These are phyloP conservation scores for Rana temporaria DNA, from an alignment of 2,113 vertebrate species.

Conservation along the genomic window DNA sequence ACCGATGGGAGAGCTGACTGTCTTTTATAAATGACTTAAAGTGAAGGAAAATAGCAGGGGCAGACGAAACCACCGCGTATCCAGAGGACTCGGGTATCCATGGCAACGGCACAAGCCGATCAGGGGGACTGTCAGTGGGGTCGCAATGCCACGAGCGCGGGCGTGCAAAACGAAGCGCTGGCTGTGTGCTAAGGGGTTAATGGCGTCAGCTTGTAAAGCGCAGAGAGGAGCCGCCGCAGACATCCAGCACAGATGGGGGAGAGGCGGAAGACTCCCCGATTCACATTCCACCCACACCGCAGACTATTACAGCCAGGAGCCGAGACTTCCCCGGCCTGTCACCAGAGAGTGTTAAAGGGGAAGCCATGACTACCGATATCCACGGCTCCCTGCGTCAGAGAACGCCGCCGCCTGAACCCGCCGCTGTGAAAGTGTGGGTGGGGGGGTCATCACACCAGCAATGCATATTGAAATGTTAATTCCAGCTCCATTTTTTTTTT, in stretches of 20 bases:
- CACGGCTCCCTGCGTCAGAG: too few species aligned
- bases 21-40: conserved; percentile 6
- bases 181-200: conserved; percentile 24
- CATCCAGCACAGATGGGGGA: conserved; percentile 41
- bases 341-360: not conserved
- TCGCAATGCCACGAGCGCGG: not conserved
- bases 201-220: not conserved
- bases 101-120: not conserved
- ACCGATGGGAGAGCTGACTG: not conserved
- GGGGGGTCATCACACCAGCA: too few species aligned
- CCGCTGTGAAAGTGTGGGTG: too few species aligned
- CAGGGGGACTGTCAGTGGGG: not conserved
- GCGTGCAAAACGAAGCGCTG: not conserved
- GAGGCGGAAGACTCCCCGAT: conserved; percentile 21
- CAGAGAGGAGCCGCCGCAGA: conserved; percentile 19
- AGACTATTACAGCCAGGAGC: conserved; percentile 12
- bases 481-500: too few species aligned
- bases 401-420: too few species aligned
- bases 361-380: too few species aligned
- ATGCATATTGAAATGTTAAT: too few species aligned
- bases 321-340: not conserved
- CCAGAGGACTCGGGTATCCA: too few species aligned
- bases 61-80: not conserved
- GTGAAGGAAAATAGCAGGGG: not conserved
- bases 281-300: conserved; percentile 35